phyloP scores from a whole-genome alignment of 2,797 vertebrate species.

The Liparis tanakae region DNA sequence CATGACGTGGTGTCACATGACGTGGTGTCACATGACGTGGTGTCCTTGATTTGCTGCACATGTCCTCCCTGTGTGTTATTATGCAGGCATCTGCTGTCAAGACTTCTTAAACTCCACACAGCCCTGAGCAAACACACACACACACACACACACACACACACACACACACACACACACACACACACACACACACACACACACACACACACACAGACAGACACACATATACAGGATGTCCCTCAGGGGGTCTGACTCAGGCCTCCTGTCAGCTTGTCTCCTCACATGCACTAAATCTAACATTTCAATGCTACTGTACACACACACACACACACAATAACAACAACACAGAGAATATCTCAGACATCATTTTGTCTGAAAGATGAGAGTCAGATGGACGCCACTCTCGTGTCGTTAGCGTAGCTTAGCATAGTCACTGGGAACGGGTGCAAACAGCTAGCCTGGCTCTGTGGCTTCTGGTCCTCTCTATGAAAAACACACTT shows the following conservation, averaged over 20 bases:
- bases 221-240: slow-evolving; percentile 35
- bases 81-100: slow-evolving; percentile 81
- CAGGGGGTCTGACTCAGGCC: slow-evolving; percentile 70
- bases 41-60: slow-evolving; percentile 74
- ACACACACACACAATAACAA: background rate
- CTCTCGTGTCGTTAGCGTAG: background rate
- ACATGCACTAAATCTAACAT: slow-evolving; percentile 42
- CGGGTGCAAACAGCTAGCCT: background rate
- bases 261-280: slow-evolving; percentile 60
- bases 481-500: too few species aligned
- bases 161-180: slow-evolving; percentile 22
- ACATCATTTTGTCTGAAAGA: background rate
- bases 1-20: slow-evolving; percentile 64
- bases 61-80: slow-evolving; percentile 72
- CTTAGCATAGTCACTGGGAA: slow-evolving; percentile 16
- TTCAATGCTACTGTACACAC: slow-evolving; percentile 45
- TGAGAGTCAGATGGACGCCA: background rate
- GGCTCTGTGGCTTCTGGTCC: too few species aligned
- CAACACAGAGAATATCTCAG: background rate
- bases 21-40: too few species aligned
- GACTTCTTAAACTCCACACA: slow-evolving; percentile 74
- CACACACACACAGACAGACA: slow-evolving; percentile 18
- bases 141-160: slow-evolving; percentile 22
- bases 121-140: slow-evolving; percentile 50
- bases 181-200: slow-evolving; percentile 26